Evolutionary conservation across 2,113 vertebrate genomes (phyloP).

Genomic region (Ranitomeya variabilis): DNA sequence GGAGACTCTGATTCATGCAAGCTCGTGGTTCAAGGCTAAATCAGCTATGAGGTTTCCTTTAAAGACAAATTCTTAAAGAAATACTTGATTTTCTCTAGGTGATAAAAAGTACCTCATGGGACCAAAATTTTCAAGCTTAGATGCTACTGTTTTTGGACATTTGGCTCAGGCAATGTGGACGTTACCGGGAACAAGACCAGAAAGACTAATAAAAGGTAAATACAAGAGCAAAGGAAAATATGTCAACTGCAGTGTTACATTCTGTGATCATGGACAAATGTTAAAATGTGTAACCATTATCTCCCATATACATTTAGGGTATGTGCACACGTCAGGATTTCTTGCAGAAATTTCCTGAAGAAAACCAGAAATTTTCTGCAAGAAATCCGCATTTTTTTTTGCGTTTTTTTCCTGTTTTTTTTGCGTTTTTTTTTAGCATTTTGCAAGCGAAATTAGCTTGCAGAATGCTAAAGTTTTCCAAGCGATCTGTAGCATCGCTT

Average conservation of each 20-base stretch:
- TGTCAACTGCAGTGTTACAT: neutral
- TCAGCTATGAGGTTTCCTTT: neutral
- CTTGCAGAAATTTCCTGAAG: no score
- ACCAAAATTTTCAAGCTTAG: conserved; percentile 87
- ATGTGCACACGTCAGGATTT: no score
- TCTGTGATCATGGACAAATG: neutral
- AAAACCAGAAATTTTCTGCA: no score
- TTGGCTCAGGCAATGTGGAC: conserved; percentile 98
- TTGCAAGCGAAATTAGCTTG: no score
- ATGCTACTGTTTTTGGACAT: conserved; percentile 94
- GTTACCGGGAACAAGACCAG: conserved; percentile 90
- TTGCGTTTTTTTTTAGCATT: no score
- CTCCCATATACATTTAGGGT: neutral
- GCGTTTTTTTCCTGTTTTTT: no score
- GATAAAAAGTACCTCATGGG: conserved; percentile 99
- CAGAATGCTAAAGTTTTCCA: no score
- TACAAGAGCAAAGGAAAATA: no score
- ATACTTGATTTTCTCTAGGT: conserved; percentile 69
- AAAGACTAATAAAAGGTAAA: conserved; percentile 93
- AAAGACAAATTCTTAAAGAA: neutral
- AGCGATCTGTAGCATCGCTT: no score
- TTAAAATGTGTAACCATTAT: neutral
- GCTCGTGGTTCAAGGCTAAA: no score
- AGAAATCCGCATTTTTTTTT: no score
- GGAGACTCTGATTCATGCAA: no score